Percentiles rank a stretch among this genome's conserved stretches.
phyloP scores from a whole-genome alignment of 2,797 vertebrate species.

The Percopsis omiscomaycus region DNA sequence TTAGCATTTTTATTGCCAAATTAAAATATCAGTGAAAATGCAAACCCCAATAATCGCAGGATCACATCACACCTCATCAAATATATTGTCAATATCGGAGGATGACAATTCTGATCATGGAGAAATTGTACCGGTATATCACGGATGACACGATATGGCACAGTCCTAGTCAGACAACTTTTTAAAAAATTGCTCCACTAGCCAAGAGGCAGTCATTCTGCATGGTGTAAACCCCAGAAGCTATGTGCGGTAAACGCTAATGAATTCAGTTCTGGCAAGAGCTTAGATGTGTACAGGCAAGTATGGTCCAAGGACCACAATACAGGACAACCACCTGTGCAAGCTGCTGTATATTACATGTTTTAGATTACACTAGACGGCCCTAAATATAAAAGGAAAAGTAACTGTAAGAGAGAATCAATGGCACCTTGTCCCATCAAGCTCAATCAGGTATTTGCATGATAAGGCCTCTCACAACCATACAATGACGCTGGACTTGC shows the following conservation, averaged over 20 bases:
- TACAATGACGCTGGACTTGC: constrained; percentile 1
- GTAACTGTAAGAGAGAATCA: neutral
- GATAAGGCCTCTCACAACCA: constrained; percentile 10
- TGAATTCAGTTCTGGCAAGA: constrained; percentile 38
- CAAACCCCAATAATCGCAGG: too few relatives aligned
- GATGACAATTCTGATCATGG: too few relatives aligned
- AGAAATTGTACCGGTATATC: too few relatives aligned
- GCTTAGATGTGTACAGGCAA: neutral
- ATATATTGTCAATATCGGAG: too few relatives aligned
- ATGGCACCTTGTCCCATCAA: neutral
- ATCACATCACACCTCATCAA: too few relatives aligned
- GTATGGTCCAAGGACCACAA: constrained; percentile 18
- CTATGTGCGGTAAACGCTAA: constrained; percentile 29
- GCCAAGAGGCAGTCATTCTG: constrained; percentile 21
- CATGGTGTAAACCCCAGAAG: constrained; percentile 23
- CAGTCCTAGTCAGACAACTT: too few relatives aligned
- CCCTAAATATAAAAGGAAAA: too few relatives aligned
- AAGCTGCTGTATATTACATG: too few relatives aligned
- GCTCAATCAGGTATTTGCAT: neutral
- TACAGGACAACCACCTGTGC: too few relatives aligned
- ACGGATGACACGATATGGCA: too few relatives aligned
- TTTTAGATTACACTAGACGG: neutral
- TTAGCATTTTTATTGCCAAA: too few relatives aligned
- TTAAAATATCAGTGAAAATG: too few relatives aligned
- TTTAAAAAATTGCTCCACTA: neutral